Evolutionary conservation across 2,888 invertebrate species (phyloP).

Genomic region (Argyresthia albistria): DNA sequence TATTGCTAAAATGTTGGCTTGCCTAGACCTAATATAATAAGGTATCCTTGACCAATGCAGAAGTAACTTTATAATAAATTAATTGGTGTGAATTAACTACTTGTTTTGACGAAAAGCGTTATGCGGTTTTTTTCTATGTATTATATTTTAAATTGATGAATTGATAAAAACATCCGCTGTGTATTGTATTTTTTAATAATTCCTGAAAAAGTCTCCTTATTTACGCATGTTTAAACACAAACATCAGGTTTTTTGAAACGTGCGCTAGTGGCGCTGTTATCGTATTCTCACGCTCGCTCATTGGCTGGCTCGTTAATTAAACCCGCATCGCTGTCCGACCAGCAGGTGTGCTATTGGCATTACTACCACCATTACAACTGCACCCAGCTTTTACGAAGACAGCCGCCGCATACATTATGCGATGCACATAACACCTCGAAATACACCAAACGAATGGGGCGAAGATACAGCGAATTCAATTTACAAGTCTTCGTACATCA

Average conservation of each 20-base stretch:
- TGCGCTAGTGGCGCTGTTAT: conserved; percentile 24
- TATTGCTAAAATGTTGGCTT: no score
- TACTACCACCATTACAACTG: conserved; percentile 4
- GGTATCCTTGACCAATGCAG: no score
- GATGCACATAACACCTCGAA: conserved; percentile 34
- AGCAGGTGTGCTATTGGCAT: conserved; percentile 13
- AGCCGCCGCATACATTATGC: neutral
- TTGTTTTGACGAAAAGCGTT: no score
- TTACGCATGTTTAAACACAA: conserved; percentile 19
- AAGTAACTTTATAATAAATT: no score
- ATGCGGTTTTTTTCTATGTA: no score
- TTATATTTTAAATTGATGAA: no score
- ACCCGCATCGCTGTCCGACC: conserved; percentile 23
- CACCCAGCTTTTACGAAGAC: neutral
- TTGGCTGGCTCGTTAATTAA: conserved; percentile 54
- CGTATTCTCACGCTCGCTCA: conserved; percentile 10
- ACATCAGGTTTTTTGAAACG: conserved; percentile 26
- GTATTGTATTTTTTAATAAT: no score
- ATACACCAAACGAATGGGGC: conserved; percentile 41
- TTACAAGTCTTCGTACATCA: conserved; percentile 65
- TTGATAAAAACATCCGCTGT: no score
- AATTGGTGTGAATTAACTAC: no score
- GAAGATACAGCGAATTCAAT: conserved; percentile 60
- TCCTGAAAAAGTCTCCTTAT: neutral
- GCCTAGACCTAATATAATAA: no score